Conservation (phyloP, 2,113 vertebrate genomes). For the Plecturocebus donacophilus region DNA sequence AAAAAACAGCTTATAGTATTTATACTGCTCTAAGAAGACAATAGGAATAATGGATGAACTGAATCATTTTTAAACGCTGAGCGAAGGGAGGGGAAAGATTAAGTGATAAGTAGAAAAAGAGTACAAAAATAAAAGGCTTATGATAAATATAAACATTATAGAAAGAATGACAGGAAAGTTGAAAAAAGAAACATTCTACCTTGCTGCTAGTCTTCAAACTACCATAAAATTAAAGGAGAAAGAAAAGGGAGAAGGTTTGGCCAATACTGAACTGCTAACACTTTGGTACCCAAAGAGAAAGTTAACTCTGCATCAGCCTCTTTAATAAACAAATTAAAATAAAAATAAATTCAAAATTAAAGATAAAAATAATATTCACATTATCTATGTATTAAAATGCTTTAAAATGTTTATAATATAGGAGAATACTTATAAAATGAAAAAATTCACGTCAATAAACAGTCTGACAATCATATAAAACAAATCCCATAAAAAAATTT, state of each 20-base stretch:
- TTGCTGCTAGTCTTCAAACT: not conserved
- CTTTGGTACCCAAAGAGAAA: conserved; percentile 14
- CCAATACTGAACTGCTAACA: not conserved
- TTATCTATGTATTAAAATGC: conserved; percentile 10
- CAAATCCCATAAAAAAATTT: not conserved
- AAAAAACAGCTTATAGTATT: not conserved
- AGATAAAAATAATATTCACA: not conserved
- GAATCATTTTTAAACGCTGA: conserved; percentile 17
- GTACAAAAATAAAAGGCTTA: not conserved
- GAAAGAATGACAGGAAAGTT: not conserved
- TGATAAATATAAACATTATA: not conserved
- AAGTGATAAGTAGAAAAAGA: not conserved
- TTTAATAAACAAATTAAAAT: conserved; percentile 31
- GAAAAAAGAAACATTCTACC: not conserved
- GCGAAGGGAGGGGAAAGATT: not conserved
- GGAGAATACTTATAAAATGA: not conserved
- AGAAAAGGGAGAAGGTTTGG: not conserved
- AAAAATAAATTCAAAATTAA: conserved; percentile 42
- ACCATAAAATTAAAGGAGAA: not conserved
- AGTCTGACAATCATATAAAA: conserved; percentile 39
- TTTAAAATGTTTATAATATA: conserved; percentile 28
- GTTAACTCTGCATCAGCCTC: not conserved
- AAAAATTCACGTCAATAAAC: not conserved
- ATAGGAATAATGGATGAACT: not conserved
- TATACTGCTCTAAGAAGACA: not conserved